Evolutionary conservation across 2,888 invertebrate species (phyloP), one percentile per base, ranked within the genome.

Genomic region (Sinopyrophorus schimmeli): DNA sequence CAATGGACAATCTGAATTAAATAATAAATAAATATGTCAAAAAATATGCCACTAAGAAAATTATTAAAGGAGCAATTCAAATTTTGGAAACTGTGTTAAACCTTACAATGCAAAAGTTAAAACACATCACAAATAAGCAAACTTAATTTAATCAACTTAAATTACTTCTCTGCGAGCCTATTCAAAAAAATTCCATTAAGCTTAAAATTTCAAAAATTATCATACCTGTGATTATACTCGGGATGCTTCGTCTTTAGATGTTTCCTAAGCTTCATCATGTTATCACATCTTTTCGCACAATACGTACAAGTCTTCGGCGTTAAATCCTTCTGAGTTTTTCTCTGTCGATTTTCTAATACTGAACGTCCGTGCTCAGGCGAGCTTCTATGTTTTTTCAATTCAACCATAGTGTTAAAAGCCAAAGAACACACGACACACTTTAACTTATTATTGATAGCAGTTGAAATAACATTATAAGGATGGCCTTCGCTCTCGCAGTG

Each of bases 301-400:
- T 83, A 78, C 0, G 79, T 77, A 61, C 87, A 87, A 42, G 77
- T 77, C 42, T 78, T 80, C 5, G 69, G 67, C 38, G 75, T 74
- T 40, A 65, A 64, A 5, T 66, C 61, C 1, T 72, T 52, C 7
- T 76, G 75, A 1, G 21, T 21, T 26, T 18, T 38, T 18, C 50
- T 47, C n/a, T 47, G 55, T 10, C 55, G 60, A 41, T 74, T 75
- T 17, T 73, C 70, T 34, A 76, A 77, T 2, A 80, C 77, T n/a
- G 71, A 76, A 14, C 82, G 77, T 59, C 83, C 80, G 60, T 89
- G 89, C 35, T 79, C 76, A 31, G 78, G 73, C 0, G 83, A 80
- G 49, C 80, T 78, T 1, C 89, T 77, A 68, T 90, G 90, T 5
- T 74, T 70, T 24, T 81, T 80, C 0, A 86, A 86, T 58, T 84